Base-by-base conservation (phyloP, 2,888 invertebrate species). In the Latheticus oryzae region DNA sequence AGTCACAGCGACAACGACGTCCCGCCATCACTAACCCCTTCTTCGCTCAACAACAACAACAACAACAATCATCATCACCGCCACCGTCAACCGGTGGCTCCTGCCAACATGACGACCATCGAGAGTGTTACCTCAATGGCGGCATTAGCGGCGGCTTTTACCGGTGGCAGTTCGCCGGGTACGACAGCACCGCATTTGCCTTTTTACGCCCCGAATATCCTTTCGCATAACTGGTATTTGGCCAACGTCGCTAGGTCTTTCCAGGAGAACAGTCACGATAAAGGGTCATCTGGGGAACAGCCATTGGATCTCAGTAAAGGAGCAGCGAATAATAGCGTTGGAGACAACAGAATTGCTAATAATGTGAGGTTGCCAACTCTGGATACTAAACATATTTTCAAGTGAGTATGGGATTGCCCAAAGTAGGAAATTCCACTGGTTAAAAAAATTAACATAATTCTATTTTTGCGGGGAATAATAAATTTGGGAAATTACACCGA, bases 291-390 rank as follows among this genome's bases (percentile, higher is more conserved):
- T 73, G 81, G 85, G 62, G 91, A 91, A 75, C 91, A 91, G 79
- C 93, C 93, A 11, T 84, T 93, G 72, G 93, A 93, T 83, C 87
- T 93, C 74, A 93, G 92, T 82, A 92, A 85, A 85, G 83, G 89
- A 8, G 40, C 58, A 37, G 37, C 42, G 12, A 59, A 30, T 76
- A 72, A 69, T 56, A 63, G 60, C 45, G 64, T 63, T 52, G 66
- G 65, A 30, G 61, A 55, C 11, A 66, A 68, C 16, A 66, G 64
- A 9, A 68, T 68, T 32, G 68, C 63, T 50, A 71, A 65, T 43
- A 73, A 74, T 56, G 73, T 76, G 48, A 72, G 80, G 65, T 65
- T 78, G 63, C 76, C 78, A 9, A 73, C 76, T 43, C 66, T 80
- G 64, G 85, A 85, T 57, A 76, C 79, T 68, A 85, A 89, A 79